Evolutionary conservation across 1,140 invertebrate genomes (phyloP).

Genomic region (Drosophila obscura): DNA sequence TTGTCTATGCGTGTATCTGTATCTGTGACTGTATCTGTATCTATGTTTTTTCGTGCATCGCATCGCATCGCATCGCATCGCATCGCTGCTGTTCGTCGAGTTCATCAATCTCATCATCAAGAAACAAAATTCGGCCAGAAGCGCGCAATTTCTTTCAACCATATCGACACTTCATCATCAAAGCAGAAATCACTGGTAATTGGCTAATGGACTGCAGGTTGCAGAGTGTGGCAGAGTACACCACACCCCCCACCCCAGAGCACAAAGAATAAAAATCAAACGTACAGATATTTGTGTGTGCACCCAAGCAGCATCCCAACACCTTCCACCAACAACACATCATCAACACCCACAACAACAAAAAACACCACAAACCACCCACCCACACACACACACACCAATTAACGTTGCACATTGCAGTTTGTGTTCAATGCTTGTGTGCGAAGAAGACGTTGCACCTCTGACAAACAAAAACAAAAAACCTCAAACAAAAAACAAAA

Average conservation of each 20-base stretch:
- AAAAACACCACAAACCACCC: constrained; percentile 4
- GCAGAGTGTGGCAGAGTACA: constrained; percentile 24
- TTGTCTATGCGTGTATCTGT: constrained; percentile 5
- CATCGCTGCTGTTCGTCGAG: constrained; percentile 44
- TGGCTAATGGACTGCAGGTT: constrained; percentile 65
- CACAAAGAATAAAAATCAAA: constrained; percentile 29
- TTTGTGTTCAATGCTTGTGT: constrained; percentile 49
- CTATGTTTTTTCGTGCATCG: constrained; percentile 34
- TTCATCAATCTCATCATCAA: constrained; percentile 71
- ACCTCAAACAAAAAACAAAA: not conserved
- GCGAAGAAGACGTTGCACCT: constrained; percentile 42
- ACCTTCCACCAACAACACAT: not conserved
- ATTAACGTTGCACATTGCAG: constrained; percentile 50
- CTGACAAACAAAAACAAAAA: constrained; percentile 13
- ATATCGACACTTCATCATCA: no score
- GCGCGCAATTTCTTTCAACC: no score
- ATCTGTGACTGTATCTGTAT: constrained; percentile 8
- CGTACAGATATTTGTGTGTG: constrained; percentile 36
- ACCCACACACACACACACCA: constrained; percentile 13
- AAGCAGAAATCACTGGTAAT: constrained; percentile 67
- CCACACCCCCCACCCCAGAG: not conserved
- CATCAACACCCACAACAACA: constrained; percentile 25
- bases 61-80: not conserved
- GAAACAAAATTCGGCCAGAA: constrained; percentile 25
- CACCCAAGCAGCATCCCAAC: constrained; percentile 13